Evolutionary conservation across 2,797 vertebrate species (phyloP).

Genomic region (Cossypha heuglini): DNA sequence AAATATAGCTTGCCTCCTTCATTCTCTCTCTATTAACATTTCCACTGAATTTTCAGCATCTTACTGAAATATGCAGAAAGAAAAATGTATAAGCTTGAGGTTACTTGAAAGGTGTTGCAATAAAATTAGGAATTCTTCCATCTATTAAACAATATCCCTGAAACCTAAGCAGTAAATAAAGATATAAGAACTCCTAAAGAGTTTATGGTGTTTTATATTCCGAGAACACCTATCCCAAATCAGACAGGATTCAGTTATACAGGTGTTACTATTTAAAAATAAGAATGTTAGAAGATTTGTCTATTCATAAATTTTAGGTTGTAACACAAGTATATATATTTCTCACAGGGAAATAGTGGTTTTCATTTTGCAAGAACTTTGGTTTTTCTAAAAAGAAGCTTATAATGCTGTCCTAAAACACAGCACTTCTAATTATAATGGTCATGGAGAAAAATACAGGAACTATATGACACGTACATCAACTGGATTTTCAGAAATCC

Average conservation of each 20-base stretch:
- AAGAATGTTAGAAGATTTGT: neutral
- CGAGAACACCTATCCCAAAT: neutral
- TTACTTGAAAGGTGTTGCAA: neutral
- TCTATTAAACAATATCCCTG: neutral
- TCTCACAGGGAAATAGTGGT: neutral
- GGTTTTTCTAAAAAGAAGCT: neutral
- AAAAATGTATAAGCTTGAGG: neutral
- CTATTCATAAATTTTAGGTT: neutral
- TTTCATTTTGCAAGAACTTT: neutral
- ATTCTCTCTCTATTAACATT: neutral
- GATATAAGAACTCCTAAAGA: neutral
- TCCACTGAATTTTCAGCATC: neutral
- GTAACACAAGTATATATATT: neutral
- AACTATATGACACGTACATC: neutral
- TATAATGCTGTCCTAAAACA: neutral
- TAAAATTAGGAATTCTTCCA: neutral
- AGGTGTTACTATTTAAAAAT: neutral
- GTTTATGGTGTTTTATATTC: neutral
- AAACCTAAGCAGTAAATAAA: neutral
- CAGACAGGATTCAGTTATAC: neutral
- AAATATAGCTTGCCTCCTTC: neutral
- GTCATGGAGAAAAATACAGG: neutral
- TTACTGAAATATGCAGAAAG: neutral
- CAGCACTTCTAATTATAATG: neutral
- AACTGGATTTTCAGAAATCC: neutral